Evolutionary conservation across 2,888 invertebrate genomes (phyloP).

Genomic region (Rotaria sp.): DNA sequence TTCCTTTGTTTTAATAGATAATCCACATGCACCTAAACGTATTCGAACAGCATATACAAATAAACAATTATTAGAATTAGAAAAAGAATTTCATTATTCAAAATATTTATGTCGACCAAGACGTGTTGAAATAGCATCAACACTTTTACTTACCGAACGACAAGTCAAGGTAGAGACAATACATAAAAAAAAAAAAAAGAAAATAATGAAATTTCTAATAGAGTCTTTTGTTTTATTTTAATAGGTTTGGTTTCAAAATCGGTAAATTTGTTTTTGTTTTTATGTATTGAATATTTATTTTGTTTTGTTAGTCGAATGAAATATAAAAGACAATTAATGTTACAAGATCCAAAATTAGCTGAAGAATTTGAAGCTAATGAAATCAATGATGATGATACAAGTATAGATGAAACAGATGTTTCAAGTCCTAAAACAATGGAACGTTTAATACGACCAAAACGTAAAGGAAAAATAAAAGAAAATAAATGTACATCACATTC

Average conservation of each 20-base stretch:
- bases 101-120: slow-evolving; percentile 40
- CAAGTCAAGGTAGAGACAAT: slow-evolving; percentile 34
- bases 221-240: background rate
- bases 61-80: slow-evolving; percentile 37
- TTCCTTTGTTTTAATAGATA: background rate
- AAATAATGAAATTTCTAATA: background rate
- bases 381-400: slow-evolving; percentile 9
- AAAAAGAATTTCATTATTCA: slow-evolving; percentile 39
- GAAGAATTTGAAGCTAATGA: slow-evolving; percentile 35
- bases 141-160: slow-evolving; percentile 34
- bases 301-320: background rate
- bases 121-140: slow-evolving; percentile 40
- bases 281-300: background rate
- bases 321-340: slow-evolving; percentile 22
- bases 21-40: slow-evolving; percentile 33
- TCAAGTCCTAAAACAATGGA: background rate
- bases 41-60: slow-evolving; percentile 40
- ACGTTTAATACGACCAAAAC: background rate
- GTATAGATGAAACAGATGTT: background rate
- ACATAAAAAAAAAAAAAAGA: background rate
- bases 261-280: background rate
- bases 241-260: slow-evolving; percentile 38
- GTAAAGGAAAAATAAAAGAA: background rate
- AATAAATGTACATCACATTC: background rate
- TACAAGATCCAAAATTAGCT: slow-evolving; percentile 16